Evolutionary conservation across 53 echinoderm and acorn worm species (phyloP).

Genomic region (Paelopatides confundens): DNA sequence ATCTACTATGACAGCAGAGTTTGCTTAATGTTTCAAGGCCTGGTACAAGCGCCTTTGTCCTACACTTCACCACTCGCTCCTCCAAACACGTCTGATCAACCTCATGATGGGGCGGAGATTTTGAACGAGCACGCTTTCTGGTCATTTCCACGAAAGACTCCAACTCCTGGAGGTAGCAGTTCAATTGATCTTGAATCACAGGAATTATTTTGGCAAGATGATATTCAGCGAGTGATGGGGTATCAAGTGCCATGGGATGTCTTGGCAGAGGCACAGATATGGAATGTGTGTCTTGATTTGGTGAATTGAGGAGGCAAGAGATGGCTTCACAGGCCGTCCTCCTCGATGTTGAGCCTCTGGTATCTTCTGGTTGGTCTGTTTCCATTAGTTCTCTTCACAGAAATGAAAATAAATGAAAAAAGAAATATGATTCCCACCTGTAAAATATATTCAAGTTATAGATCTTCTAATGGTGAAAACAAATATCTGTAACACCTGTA

Average conservation of each 20-base stretch:
- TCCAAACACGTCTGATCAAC: neutral
- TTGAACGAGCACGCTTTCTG: conserved; percentile 11
- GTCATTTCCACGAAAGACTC: neutral
- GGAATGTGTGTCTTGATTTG: neutral
- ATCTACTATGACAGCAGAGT: neutral
- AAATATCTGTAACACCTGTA: no score
- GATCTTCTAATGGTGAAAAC: no score
- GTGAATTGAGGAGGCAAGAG: neutral
- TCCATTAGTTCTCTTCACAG: neutral
- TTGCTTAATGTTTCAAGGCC: neutral
- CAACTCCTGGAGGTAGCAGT: neutral
- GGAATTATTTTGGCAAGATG: conserved; percentile 13
- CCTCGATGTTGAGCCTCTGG: neutral
- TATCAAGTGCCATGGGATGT: neutral
- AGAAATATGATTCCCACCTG: no score
- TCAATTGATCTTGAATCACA: neutral
- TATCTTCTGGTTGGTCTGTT: neutral
- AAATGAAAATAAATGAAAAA: neutral
- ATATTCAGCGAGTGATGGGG: neutral
- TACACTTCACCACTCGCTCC: conserved; percentile 26
- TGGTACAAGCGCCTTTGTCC: conserved; percentile 39
- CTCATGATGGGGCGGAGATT: conserved; percentile 48
- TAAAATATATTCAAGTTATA: no score
- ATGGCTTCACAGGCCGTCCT: neutral
- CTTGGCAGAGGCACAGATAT: neutral